A percentile compares a stretch with the other conserved stretches of the same genome.
Conservation (phyloP, 2,797 vertebrate species). For the Notolepis coatsorum region DNA sequence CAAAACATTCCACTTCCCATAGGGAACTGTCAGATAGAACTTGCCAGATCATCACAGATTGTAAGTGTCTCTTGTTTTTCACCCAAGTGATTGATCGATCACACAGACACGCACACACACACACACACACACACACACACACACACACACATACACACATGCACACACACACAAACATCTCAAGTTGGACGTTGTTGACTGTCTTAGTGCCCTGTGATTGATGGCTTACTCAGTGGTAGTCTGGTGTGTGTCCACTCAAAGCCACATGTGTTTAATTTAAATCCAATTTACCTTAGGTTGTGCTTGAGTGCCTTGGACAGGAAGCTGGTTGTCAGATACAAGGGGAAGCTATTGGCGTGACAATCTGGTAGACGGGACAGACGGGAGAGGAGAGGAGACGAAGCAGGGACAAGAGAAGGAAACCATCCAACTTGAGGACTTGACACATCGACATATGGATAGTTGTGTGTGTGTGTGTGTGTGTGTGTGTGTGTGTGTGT, state of each 20-base stretch:
- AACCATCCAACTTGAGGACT: no score
- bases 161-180: no score
- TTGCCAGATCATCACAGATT: constrained; percentile 22
- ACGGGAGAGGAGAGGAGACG: constrained; percentile 14
- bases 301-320: constrained; percentile 30
- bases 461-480: constrained; percentile 1
- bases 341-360: neutral
- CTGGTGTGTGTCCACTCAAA: constrained; percentile 36
- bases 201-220: no score
- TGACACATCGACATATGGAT: constrained; percentile 14
- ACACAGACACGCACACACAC: no score
- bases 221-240: constrained; percentile 36
- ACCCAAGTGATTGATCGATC: constrained; percentile 27
- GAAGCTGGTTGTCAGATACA: constrained; percentile 39
- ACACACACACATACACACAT: no score
- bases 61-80: constrained; percentile 25
- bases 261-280: constrained; percentile 53
- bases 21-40: constrained; percentile 38
- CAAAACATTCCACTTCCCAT: constrained; percentile 23
- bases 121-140: no score
- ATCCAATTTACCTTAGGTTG: constrained; percentile 33
- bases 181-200: no score
- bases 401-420: no score
- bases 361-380: no score
- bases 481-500: neutral